A percentile compares a stretch with the other conserved stretches of the same genome.
These are phyloP conservation scores for Tympanoctomys barrerae DNA, from an alignment of 2,797 vertebrate species.

Conservation along the genomic window DNA sequence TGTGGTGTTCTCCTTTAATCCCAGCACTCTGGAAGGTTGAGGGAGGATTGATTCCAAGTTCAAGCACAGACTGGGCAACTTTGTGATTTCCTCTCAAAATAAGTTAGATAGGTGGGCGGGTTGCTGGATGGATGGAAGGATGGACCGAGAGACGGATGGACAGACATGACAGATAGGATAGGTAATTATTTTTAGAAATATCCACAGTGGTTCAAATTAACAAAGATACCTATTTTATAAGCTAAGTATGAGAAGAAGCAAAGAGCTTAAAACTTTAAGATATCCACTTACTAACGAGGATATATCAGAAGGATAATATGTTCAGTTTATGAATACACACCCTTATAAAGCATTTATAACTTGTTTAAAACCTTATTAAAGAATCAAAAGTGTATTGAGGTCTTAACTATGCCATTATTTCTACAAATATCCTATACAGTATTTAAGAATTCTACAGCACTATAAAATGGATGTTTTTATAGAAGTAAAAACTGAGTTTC, in stretches of 20 bases:
- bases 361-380: slow-evolving; percentile 56
- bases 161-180: background rate
- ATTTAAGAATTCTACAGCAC: background rate
- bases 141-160: background rate
- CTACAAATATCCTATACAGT: background rate
- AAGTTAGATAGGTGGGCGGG: background rate
- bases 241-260: background rate
- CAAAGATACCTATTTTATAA: background rate
- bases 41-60: background rate
- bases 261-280: background rate
- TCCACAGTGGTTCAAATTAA: background rate
- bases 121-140: background rate
- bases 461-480: background rate
- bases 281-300: slow-evolving; percentile 8
- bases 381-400: background rate
- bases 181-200: background rate
- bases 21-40: background rate
- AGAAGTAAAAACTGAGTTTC: background rate
- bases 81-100: background rate
- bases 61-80: background rate
- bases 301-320: background rate
- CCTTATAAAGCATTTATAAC: background rate
- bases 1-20: background rate
- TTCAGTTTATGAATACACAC: background rate
- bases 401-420: slow-evolving; percentile 2